A percentile compares a stretch with the other conserved stretches of the same genome.
Evolutionary conservation across 2,888 invertebrate genomes (phyloP).

Genomic region (Brachyptera putata): DNA sequence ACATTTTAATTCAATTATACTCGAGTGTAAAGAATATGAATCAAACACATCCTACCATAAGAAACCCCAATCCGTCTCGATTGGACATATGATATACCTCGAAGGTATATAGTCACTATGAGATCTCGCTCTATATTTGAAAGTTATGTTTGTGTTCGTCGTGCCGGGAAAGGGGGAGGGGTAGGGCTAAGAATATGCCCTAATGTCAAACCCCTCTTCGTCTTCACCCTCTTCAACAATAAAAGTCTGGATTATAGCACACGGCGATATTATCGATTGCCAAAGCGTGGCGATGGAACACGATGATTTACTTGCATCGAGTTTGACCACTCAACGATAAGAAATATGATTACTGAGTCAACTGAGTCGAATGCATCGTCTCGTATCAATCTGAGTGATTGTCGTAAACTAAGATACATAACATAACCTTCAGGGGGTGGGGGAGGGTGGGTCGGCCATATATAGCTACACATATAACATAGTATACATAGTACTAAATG

Average conservation of each 20-base stretch:
- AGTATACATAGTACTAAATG: slow-evolving; percentile 22
- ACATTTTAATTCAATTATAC: too few species aligned
- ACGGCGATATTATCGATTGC: slow-evolving; percentile 13
- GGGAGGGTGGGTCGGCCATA: background rate
- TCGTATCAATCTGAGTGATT: slow-evolving; percentile 13
- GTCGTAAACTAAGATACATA: slow-evolving; percentile 16
- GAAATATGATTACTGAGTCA: slow-evolving; percentile 22
- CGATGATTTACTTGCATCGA: slow-evolving; percentile 25
- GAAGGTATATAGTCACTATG: too few species aligned
- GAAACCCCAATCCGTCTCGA: too few species aligned
- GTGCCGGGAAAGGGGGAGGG: too few species aligned
- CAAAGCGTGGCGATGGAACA: slow-evolving; percentile 15
- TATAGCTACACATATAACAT: slow-evolving; percentile 6
- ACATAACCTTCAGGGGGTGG: slow-evolving; percentile 10
- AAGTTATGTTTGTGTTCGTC: too few species aligned
- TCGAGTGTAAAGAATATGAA: too few species aligned
- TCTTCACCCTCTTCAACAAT: background rate
- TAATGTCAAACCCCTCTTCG: too few species aligned
- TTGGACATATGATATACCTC: too few species aligned
- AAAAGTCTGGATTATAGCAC: background rate
- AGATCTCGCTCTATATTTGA: too few species aligned
- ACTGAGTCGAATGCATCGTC: too few species aligned
- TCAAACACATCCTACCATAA: too few species aligned
- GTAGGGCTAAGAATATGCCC: too few species aligned
- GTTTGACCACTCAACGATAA: slow-evolving; percentile 27